Percentiles rank a stretch among this genome's conserved stretches.
phyloP scores from a whole-genome alignment of 2,888 invertebrate genomes.

The Hanleya hanleyi region DNA sequence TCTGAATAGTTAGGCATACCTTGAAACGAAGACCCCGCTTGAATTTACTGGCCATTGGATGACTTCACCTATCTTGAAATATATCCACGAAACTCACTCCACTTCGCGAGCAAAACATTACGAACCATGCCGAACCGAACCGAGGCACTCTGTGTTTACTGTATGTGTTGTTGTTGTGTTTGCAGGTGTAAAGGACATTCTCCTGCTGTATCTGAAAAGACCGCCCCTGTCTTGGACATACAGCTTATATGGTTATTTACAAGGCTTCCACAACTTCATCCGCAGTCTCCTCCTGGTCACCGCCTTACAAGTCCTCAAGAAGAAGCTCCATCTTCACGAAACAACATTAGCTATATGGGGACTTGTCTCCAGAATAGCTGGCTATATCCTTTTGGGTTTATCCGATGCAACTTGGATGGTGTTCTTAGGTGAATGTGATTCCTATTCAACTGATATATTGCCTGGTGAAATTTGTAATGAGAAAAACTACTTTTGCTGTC shows the following conservation, averaged over 20 bases:
- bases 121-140: no score
- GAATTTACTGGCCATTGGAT: no score
- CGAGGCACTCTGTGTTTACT: no score
- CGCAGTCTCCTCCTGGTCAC: slow-evolving; percentile 72
- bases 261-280: slow-evolving; percentile 77
- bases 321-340: slow-evolving; percentile 58
- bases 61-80: no score
- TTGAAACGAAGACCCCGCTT: no score
- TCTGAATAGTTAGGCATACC: no score
- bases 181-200: slow-evolving; percentile 84
- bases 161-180: slow-evolving; percentile 35
- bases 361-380: slow-evolving; percentile 68
- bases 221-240: slow-evolving; percentile 83
- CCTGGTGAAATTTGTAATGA: no score
- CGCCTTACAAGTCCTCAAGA: slow-evolving; percentile 63
- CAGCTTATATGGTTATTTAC: slow-evolving; percentile 80
- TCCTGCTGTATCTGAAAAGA: slow-evolving; percentile 83
- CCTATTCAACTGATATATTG: no score
- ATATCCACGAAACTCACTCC: no score
- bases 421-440: slow-evolving; percentile 72
- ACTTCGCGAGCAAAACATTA: no score
- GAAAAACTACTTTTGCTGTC: no score
- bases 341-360: slow-evolving; percentile 70
- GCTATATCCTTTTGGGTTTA: slow-evolving; percentile 68
- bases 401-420: slow-evolving; percentile 64